Base-by-base conservation (phyloP, 2,888 invertebrate species). In the Lamellibrachia columna region DNA sequence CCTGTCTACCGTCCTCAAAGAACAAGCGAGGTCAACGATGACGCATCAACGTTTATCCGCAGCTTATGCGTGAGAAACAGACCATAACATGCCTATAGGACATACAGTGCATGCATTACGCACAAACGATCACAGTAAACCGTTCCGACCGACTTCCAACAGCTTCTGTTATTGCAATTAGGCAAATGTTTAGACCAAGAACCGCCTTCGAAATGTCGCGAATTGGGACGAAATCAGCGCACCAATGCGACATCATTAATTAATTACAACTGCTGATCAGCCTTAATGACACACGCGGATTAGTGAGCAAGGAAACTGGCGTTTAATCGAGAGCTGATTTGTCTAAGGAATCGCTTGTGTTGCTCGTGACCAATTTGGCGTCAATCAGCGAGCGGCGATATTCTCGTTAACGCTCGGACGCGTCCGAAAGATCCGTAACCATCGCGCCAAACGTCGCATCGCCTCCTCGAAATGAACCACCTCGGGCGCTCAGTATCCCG, bases 311-410 rank as follows among this genome's bases (percentile, higher is more conserved):
- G 75, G 22, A 75, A 75, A 75, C 75, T 75, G 75, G 75, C 75
- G 75, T 75, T 75, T 75, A 75, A 75, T 75, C 75, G 75, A 75
- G 75, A 75, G 75, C 75, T 75, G 75, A 75, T 75, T 75, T 75
- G 75, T 75, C 75, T 75, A 75, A 75, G 75, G 75, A 75, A 75
- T 75, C 22, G 75, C n/a, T 75, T 22, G 75, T 75, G 15, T 75
- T 75, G 75, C 75, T 75, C 75, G 75, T 75, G 75, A 75, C 75
- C 75, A 75, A 75, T 75, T 75, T 75, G 75, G 75, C 22, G 22
- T n/a, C 75, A 75, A 75, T 75, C 75, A 75, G 75, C 75, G 22
- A 15, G 75, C 75, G 75, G 75, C 22, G 75, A 75, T 75, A 75
- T 75, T n/a, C 15, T 75, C 75, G 75, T 75, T 75, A 75, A 75